A percentile compares a stretch with the other conserved stretches of the same genome.
phyloP scores from a whole-genome alignment of 35 echinoderm and acorn worm species.

The Anneissia japonica region DNA sequence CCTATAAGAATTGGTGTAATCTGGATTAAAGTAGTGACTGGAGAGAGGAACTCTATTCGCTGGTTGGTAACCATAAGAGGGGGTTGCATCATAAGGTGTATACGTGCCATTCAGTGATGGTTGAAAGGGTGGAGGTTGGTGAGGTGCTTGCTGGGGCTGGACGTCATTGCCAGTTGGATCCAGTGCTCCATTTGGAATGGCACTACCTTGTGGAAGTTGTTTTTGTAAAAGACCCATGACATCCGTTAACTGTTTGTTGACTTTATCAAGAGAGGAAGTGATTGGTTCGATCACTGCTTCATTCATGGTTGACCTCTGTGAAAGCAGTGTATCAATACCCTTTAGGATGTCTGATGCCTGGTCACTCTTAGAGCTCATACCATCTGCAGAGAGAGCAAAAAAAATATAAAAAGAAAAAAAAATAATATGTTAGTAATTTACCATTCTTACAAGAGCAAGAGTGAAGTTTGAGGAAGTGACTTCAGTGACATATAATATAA shows the following conservation, averaged over 20 bases:
- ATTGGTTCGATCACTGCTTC: background rate
- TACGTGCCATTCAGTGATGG: background rate
- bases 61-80: background rate
- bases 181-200: background rate
- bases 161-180: background rate
- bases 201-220: background rate
- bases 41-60: background rate
- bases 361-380: background rate
- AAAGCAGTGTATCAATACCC: background rate
- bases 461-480: no score
- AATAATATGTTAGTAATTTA: no score
- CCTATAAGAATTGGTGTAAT: slow-evolving; percentile 8
- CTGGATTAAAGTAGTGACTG: background rate
- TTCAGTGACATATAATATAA: no score
- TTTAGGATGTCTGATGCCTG: background rate
- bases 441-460: no score
- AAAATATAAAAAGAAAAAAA: no score
- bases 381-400: background rate
- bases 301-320: background rate
- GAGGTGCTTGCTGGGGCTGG: slow-evolving; percentile 12
- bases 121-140: background rate
- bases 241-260: slow-evolving; percentile 54
- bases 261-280: slow-evolving; percentile 35
- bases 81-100: background rate
- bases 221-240: slow-evolving; percentile 49